Evolutionary conservation across 2,888 invertebrate genomes (phyloP), one percentile per base, ranked within the genome.

Genomic region (Ischnura elegans): DNA sequence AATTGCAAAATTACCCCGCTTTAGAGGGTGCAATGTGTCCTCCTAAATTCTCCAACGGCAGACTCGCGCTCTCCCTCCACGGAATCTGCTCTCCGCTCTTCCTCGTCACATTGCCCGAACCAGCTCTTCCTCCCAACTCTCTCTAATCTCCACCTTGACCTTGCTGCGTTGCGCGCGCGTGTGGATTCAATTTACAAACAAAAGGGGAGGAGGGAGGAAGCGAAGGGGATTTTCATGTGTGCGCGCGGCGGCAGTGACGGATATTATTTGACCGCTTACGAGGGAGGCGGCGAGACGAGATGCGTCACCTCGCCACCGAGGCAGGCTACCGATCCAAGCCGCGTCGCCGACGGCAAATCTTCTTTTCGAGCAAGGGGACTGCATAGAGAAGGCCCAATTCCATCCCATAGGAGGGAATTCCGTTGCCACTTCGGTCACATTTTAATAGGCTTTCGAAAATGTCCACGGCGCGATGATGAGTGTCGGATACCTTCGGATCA

Each of bases 81-180:
- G 21, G 16, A 29, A 51, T 55, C 47, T n/a, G 42, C 36, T 36
- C 47, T 21, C 29, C 19, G 2, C 13, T 42, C 25, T 19, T 45
- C 16, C 51, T 45, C 45, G 45, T 13, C 19, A 43, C 25, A 43
- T 46, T 16, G 45, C n/a, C 43, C 90, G 51, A 55, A 36, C 42
- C 36, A 87, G 36, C 61, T 90, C 90, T 90, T 43, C 42, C 61
- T 90, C 51, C 55, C 51, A 42, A 55, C 51, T n/a, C n/a, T n/a
- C n/a, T 6, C 61, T 10, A 61, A 55, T n/a, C 51, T 61, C 90
- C 66, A 61, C 43, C 61, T 61, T 90, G 90, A 61, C 90, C 90
- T 90, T 90, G 90, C 90, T 36, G 87, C 61, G 55, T 90, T 90
- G 55, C 90, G 43, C 55, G 90, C 43, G 36, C 55, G 90, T 21